phyloP scores from a whole-genome alignment of 2,888 invertebrate species.

The Strigamia crassipes region DNA sequence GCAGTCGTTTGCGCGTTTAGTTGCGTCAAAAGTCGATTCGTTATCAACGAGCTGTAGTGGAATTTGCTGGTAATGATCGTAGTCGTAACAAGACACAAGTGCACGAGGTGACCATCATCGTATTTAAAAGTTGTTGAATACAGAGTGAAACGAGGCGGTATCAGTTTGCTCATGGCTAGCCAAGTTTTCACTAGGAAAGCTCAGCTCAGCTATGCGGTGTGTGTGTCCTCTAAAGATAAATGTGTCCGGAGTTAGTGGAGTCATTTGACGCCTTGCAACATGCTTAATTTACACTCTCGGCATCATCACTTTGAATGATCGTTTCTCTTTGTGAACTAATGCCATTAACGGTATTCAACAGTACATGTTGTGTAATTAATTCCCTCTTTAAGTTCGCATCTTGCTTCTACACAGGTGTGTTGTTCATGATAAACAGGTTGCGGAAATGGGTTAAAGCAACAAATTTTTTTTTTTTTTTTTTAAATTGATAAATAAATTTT shows the following conservation, averaged over 20 bases:
- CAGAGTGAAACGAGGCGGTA: conserved; percentile 3
- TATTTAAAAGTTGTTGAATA: conserved; percentile 13
- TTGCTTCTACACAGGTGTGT: conserved; percentile 4
- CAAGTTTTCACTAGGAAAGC: conserved; percentile 4
- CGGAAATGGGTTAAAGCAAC: not conserved
- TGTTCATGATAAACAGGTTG: conserved; percentile 28
- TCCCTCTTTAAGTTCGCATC: not conserved
- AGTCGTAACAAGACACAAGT: not conserved
- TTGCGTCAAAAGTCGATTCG: conserved; percentile 19
- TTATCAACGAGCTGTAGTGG: conserved; percentile 31
- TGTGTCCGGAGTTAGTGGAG: conserved; percentile 21
- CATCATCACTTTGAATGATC: conserved; percentile 32
- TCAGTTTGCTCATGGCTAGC: conserved; percentile 21
- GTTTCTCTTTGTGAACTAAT: conserved; percentile 29
- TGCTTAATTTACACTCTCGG: conserved; percentile 15
- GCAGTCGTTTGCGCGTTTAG: conserved; percentile 16
- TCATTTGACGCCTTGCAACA: conserved; percentile 27
- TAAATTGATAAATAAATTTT: no score
- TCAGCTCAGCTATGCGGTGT: not conserved
- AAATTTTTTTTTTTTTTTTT: no score
- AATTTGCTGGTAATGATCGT: conserved; percentile 7
- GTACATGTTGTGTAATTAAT: conserved; percentile 13
- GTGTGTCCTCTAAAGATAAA: conserved; percentile 27
- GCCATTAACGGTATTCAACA: conserved; percentile 6
- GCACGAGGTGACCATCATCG: conserved; percentile 22